Evolutionary conservation across 2,888 invertebrate genomes (phyloP), one percentile per base, ranked within the genome.

Genomic region (Synergus gifuensis): DNA sequence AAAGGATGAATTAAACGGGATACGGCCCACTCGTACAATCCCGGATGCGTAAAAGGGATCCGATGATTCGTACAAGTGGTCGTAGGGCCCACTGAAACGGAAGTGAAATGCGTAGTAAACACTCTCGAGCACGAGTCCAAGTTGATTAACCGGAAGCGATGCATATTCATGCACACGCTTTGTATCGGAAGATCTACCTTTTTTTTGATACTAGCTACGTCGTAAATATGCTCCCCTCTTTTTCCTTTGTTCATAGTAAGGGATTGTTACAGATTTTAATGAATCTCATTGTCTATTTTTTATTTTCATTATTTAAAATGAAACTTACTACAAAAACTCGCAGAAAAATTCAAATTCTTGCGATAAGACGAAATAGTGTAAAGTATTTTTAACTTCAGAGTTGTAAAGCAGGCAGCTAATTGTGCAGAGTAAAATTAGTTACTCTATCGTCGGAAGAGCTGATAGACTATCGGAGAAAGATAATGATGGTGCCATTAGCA

Each of bases 81-180:
- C 60, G 12, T 60, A 18, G 60, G 60, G 18, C 60, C 60, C 22
- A 22, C 11, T 60, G 22, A 5, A 60, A 28, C 60, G 60, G 22
- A 60, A 60, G 60, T 60, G 60, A 60, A 22, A 60, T 60, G 60
- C 22, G 22, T 60, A 60, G 60, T 60, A 60, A 60, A 60, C 60
- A 60, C 46, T 46, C 22, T 60, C 22, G 22, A 60, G 60, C 60
- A 60, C 60, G 60, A 60, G 60, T 22, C 60, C 22, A 22, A 60
- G 22, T 22, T 60, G 60, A 60, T 60, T 60, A 22, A 60, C 60
- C 60, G 60, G 60, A 60, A 60, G 22, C 22, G 14, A 22, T 60
- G 60, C 22, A 60, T 60, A 60, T 60, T 60, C 60, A 60, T 60
- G 60, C 22, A 28, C 60, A 60, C 60, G 60, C 60, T 60, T 11